Base-by-base conservation (phyloP, 2,113 vertebrate genomes). In the Psilopsiagon aymara region DNA sequence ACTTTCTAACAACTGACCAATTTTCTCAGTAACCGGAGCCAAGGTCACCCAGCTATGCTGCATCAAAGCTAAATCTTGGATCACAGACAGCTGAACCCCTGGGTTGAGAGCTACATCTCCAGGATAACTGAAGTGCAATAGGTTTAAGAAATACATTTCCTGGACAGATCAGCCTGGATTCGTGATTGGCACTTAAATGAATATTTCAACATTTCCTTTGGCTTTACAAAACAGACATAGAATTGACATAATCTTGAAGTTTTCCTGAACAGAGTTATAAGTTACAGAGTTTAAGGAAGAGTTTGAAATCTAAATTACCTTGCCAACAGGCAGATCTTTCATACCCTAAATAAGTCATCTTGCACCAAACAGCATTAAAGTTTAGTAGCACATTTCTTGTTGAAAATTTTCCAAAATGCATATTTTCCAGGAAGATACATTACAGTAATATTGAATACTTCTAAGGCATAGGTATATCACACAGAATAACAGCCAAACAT, bases 341-440 rank as follows among this genome's bases (percentile, higher is more conserved):
- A 87, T 94, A 82, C 52, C 27, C 66, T 76, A 64, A 94, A 33
- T 78, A 82, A 80, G 33, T 60, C 47, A 64, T 19, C 63, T 78
- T 68, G 39, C 74, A 68, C 88, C 94, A 89, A 88, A 35, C 66
- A 82, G 86, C 39, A 84, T 94, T 95, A 94, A 78, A 89, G 55
- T 69, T 92, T 78, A 82, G 68, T 5, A 74, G 55, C 1, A 6
- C 66, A 78, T 94, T 96, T 88, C 70, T 80, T 39, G 39, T 43
- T 44, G 66, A 69, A 93, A 44, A 5, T 41, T 49, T 66, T 93
- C 63, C 39, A 74, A 47, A 51, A 69, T 25, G 2, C 21, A 0
- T 43, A 2, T 74, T 80, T 95, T 92, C 63, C 79, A 76, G 57
- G 33, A 27, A 62, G 6, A 64, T 82, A 0, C 43, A 25, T 57